Evolutionary conservation across 2,888 invertebrate species (phyloP).

Genomic region (Metopia argyrocephala): DNA sequence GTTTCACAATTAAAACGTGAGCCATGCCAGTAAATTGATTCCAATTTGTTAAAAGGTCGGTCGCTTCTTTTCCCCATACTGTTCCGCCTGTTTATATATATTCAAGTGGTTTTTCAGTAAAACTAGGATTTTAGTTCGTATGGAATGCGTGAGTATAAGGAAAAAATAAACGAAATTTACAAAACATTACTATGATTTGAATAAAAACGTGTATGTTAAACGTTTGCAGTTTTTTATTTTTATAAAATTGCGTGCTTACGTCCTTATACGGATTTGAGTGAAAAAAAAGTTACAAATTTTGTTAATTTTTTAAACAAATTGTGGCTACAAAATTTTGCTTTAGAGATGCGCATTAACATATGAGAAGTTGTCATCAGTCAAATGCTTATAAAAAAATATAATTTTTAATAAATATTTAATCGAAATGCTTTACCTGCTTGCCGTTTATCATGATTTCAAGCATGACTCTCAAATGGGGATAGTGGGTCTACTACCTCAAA

Average conservation of each 20-base stretch:
- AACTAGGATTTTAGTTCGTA: constrained; percentile 23
- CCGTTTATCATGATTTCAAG: too few species aligned
- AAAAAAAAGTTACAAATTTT: constrained; percentile 20
- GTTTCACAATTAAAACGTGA: constrained; percentile 76
- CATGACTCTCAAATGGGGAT: too few species aligned
- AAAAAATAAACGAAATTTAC: background rate
- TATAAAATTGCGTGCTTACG: constrained; percentile 29
- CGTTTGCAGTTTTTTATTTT: background rate
- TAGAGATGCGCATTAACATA: background rate
- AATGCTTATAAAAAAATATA: background rate
- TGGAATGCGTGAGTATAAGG: constrained; percentile 54
- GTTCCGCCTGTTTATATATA: background rate
- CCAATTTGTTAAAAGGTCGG: constrained; percentile 66
- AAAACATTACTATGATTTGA: constrained; percentile 55
- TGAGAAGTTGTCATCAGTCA: background rate
- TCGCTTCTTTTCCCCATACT: background rate
- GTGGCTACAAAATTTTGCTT: background rate
- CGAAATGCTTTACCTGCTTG: too few species aligned
- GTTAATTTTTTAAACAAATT: constrained; percentile 31
- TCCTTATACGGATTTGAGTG: constrained; percentile 35
- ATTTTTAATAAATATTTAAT: too few species aligned
- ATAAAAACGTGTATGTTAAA: constrained; percentile 60
- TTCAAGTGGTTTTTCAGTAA: background rate
- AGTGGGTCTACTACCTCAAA: too few species aligned
- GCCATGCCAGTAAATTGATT: constrained; percentile 69